Base-by-base conservation (phyloP, 2,797 vertebrate species). In the Crax fasciolata region DNA sequence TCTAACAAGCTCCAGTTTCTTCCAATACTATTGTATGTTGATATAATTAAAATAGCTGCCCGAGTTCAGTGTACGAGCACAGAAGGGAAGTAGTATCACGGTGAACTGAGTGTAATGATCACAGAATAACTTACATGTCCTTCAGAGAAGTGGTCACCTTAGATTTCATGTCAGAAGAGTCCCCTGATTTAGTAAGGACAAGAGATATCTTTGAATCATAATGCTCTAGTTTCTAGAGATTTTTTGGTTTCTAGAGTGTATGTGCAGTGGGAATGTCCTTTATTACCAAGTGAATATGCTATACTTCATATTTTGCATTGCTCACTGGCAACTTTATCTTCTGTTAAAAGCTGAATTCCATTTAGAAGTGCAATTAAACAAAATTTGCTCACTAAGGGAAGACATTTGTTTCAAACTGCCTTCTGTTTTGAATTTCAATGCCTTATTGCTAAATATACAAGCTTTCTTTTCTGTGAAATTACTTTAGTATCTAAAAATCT, bases 361-460 rank as follows among this genome's bases (percentile, higher is more conserved):
- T 94, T 92, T 92, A 97, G 91, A 96, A 95, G 94, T 96, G 71
- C 93, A 97, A 97, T 97, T 97, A 97, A 96, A 97, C 35, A 92
- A 91, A 97, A 97, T 94, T 93, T 93, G 92, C 94, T 77, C 66
- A 76, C 95, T 87, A 94, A 93, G 95, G 84, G 95, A 90, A 80
- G 67, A 89, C 49, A 95, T 84, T 79, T 84, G 52, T 97, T 83
- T 90, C 67, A 72, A 65, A 68, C 91, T 95, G 84, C n/a, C 51
- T 97, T 97, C 71, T 95, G 80, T 95, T 94, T 95, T 90, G 94
- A 96, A 85, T 94, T 89, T 89, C 89, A 89, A 94, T 94, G 87
- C 63, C 57, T 96, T 90, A 62, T 85, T 95, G 77, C 78, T 97
- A 96, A 93, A 94, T 94, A 96, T 59, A 68, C 94, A 96, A 80